Conservation (phyloP, 2,888 invertebrate genomes). For the Amblyjoppa proteus region DNA sequence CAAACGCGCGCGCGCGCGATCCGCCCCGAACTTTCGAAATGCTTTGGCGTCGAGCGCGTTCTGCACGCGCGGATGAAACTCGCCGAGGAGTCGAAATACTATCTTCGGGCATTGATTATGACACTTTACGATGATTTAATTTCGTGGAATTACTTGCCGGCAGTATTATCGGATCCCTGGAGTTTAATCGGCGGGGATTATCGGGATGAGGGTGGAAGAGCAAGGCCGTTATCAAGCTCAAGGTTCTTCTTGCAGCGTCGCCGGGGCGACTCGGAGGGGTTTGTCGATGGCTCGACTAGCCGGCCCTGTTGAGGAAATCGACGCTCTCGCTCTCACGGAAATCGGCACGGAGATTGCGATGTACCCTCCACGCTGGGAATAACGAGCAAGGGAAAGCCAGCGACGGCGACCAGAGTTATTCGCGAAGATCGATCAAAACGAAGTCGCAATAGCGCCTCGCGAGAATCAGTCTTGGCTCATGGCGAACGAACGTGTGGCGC, state of each 20-base stretch:
- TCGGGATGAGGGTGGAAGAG: slow-evolving; percentile 4
- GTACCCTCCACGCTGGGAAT: slow-evolving; percentile 66
- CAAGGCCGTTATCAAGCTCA: background rate
- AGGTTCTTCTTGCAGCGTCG: background rate
- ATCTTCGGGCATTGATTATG: slow-evolving; percentile 24
- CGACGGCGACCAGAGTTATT: slow-evolving; percentile 48
- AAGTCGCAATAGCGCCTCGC: slow-evolving; percentile 8
- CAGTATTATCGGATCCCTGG: slow-evolving; percentile 37
- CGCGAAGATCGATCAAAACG: slow-evolving; percentile 56
- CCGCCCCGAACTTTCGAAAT: no score
- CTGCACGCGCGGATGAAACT: background rate
- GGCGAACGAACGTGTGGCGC: slow-evolving; percentile 39
- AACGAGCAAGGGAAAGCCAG: slow-evolving; percentile 73
- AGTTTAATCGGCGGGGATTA: slow-evolving; percentile 26
- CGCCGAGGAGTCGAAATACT: background rate
- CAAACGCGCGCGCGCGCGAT: no score
- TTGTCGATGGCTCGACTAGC: background rate
- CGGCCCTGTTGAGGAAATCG: slow-evolving; percentile 64
- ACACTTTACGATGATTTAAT: slow-evolving; percentile 53
- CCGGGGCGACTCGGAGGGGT: background rate
- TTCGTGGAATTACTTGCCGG: slow-evolving; percentile 14
- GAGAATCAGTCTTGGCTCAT: slow-evolving; percentile 1
- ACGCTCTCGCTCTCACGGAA: slow-evolving; percentile 61
- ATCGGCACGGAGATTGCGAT: slow-evolving; percentile 70
- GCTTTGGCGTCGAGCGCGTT: no score